phyloP scores from a whole-genome alignment of 1,140 invertebrate genomes.

The Heliconius melpomene region DNA sequence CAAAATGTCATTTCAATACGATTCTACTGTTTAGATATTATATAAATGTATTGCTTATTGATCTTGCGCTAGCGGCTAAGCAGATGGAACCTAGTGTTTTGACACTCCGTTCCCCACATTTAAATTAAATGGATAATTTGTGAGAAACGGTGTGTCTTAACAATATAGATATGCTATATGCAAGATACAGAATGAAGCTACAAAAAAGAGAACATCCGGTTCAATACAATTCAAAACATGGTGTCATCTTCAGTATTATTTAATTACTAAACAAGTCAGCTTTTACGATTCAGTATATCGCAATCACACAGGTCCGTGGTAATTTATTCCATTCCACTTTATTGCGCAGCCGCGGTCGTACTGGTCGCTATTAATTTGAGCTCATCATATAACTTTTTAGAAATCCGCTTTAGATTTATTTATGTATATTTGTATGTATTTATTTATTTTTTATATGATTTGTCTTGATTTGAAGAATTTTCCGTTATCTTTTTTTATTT shows the following conservation, averaged over 20 bases:
- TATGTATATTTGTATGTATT: too few species aligned
- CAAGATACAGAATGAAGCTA: too few species aligned
- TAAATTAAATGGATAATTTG: too few species aligned
- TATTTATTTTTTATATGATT: not conserved
- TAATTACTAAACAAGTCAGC: constrained; percentile 34
- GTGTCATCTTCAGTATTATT: constrained; percentile 25
- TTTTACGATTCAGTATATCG: constrained; percentile 38
- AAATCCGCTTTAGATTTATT: constrained; percentile 21
- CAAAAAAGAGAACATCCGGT: not conserved
- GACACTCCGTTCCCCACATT: too few species aligned
- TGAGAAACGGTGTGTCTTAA: not conserved
- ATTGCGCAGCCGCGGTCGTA: constrained; percentile 35
- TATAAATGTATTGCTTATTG: not conserved
- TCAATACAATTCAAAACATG: constrained; percentile 5
- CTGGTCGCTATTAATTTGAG: constrained; percentile 37
- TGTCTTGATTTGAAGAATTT: too few species aligned
- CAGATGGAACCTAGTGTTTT: too few species aligned
- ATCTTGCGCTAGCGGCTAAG: too few species aligned
- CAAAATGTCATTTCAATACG: not conserved
- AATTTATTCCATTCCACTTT: constrained; percentile 39
- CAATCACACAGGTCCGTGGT: constrained; percentile 29
- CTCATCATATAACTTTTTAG: constrained; percentile 35
- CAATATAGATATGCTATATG: not conserved
- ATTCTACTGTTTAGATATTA: not conserved
- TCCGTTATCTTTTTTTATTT: too few species aligned